Evolutionary conservation across 2,113 vertebrate genomes (phyloP), one percentile per base, ranked within the genome.

Genomic region (Hymenochirus boettgeri): DNA sequence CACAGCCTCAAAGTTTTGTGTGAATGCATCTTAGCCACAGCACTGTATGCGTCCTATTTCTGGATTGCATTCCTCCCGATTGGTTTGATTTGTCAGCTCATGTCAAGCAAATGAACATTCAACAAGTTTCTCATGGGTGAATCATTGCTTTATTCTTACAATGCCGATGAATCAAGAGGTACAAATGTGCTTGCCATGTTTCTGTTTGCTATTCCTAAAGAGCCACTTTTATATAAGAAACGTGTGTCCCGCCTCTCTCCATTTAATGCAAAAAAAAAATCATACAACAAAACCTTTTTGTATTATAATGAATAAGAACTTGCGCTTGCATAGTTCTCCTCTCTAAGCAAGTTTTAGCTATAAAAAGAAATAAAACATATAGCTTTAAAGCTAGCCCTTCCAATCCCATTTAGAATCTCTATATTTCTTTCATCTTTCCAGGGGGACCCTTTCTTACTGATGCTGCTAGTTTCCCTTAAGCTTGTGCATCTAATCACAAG

Each of bases 11-110:
- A 56, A 67, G 13, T 67, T 59, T 59, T 23, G 4, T 24, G 45
- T 51, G 63, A 66, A 66, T 58, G 29, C 55, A 51, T 24, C 63
- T 18, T 22, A 57, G 54, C 63, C 46, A 46, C 33, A 26, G 63
- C 55, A 58, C 51, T 66, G 27, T 66, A 50, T 47, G 13, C 17
- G 55, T 37, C 63, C 63, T 66, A 58, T 66, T 66, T 66, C 45
- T 58, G 55, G 55, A 66, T 35, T 18, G 23, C 26, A 21, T 12
- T 10, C 29, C 55, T 66, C 55, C 62, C 53, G 45, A 65, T 47
- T 19, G 62, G 39, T 42, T 57, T 45, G 27, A 65, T 56, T 65
- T 65, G 62, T 66, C 55, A 66, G 55, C 57, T 58, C 45, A 35
- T 4, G 45, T 66, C 54, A 66, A 57, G 27, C 27, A 57, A 66